phyloP scores from a whole-genome alignment of 2,797 vertebrate species.

The Chelmon rostratus region DNA sequence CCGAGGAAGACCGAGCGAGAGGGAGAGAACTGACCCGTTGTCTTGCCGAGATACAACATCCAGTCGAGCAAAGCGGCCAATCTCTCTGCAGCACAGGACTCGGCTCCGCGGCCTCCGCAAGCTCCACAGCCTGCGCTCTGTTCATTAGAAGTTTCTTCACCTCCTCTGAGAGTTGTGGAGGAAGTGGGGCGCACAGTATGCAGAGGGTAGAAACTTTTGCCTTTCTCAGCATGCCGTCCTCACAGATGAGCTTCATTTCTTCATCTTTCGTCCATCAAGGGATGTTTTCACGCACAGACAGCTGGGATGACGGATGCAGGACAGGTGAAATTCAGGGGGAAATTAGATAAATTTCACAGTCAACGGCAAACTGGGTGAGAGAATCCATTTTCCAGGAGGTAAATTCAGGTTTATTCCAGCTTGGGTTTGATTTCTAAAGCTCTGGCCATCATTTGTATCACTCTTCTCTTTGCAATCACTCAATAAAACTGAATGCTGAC shows the following conservation, averaged over 20 bases:
- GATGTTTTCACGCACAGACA: conserved; percentile 30
- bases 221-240: background rate
- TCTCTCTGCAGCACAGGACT: conserved; percentile 45
- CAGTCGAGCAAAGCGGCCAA: conserved; percentile 58
- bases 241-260: conserved; percentile 25
- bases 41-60: conserved; percentile 60
- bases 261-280: conserved; percentile 40
- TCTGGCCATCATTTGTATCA: background rate
- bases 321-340: conserved; percentile 14
- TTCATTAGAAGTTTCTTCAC: conserved; percentile 50
- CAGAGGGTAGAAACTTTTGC: conserved; percentile 15
- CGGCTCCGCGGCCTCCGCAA: conserved; percentile 33
- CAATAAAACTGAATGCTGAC: background rate
- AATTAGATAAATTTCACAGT: conserved; percentile 5
- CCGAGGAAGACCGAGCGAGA: conserved; percentile 15
- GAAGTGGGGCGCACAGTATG: background rate
- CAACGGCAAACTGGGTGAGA: background rate
- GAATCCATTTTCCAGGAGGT: background rate
- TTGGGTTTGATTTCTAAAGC: too few relatives aligned
- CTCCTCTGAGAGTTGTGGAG: conserved; percentile 27
- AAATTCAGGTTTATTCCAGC: conserved; percentile 9
- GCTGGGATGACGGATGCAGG: conserved; percentile 17
- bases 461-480: background rate
- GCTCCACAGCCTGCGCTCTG: conserved; percentile 32
- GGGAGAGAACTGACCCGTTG: conserved; percentile 53